Conservation (phyloP, 2,797 vertebrate species). For the Spondyliosoma cantharus region DNA sequence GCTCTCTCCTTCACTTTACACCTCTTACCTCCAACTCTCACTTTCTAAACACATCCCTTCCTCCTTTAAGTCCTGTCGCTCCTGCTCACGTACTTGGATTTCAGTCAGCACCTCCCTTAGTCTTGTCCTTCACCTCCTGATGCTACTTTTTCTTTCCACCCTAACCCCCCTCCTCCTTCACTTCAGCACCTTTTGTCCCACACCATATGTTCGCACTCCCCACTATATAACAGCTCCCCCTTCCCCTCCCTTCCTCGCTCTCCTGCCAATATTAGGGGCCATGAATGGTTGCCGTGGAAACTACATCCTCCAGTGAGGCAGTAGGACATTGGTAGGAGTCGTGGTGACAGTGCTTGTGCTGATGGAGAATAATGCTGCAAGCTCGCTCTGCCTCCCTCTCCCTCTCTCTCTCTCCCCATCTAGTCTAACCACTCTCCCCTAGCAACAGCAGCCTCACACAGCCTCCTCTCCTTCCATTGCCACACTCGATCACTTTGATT, state of each 20-base stretch:
- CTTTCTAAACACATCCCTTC: conserved; percentile 17
- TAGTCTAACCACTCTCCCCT: conserved; percentile 74
- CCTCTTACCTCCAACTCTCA: conserved; percentile 34
- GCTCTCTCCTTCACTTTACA: conserved; percentile 46
- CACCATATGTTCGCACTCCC: conserved; percentile 71
- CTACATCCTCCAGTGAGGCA: conserved; percentile 82
- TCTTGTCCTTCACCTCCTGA: conserved; percentile 53
- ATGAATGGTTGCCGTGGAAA: conserved; percentile 87
- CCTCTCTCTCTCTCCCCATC: conserved; percentile 33
- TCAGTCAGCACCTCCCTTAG: conserved; percentile 2
- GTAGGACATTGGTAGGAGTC: conserved; percentile 75
- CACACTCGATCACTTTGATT: conserved; percentile 58
- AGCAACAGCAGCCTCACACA: conserved; percentile 79
- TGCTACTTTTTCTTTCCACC: conserved; percentile 4
- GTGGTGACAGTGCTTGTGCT: conserved; percentile 81
- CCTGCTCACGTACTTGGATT: conserved; percentile 6
- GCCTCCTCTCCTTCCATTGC: conserved; percentile 50
- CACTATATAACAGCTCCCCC: conserved; percentile 40
- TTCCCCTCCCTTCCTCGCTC: conserved; percentile 32
- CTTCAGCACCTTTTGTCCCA: conserved; percentile 49
- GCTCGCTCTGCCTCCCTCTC: conserved; percentile 58
- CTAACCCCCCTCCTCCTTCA: background rate
- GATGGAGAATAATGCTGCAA: conserved; percentile 83
- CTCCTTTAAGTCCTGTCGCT: conserved; percentile 1
- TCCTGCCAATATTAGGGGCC: conserved; percentile 65